A percentile compares a stretch with the other conserved stretches of the same genome.
phyloP scores from a whole-genome alignment of 2,113 vertebrate species.

The Thamnophis sirtalis region DNA sequence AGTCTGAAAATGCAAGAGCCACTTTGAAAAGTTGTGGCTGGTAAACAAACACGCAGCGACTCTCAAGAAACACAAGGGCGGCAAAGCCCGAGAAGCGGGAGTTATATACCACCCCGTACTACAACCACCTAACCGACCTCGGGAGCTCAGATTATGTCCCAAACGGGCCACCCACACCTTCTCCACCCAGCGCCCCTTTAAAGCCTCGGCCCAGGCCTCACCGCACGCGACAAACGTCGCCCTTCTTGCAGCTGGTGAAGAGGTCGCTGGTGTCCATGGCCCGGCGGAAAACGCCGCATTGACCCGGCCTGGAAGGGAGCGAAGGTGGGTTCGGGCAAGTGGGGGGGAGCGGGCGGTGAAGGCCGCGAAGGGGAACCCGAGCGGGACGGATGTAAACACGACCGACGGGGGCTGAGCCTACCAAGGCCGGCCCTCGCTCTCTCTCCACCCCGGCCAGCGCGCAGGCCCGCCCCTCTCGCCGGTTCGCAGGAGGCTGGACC shows the following conservation, averaged over 20 bases:
- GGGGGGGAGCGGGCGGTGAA: background rate
- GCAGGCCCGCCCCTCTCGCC: background rate
- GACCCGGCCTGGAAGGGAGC: constrained; percentile 19
- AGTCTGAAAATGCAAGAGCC: background rate
- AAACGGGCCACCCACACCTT: background rate
- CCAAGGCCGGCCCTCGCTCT: background rate
- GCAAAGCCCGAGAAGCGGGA: too few relatives aligned
- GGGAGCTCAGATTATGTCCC: background rate
- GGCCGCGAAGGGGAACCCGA: background rate
- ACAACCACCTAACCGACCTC: background rate
- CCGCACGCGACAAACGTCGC: constrained; percentile 91
- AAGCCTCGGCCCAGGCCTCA: constrained; percentile 59
- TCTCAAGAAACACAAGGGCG: background rate
- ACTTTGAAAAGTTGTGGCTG: background rate
- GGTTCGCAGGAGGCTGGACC: background rate
- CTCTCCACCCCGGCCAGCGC: background rate
- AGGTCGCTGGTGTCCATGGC: constrained; percentile 90
- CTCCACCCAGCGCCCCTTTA: background rate
- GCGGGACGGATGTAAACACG: constrained; percentile 10
- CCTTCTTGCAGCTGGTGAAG: constrained; percentile 92
- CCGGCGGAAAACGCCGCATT: constrained; percentile 57
- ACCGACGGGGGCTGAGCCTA: background rate
- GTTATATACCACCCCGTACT: too few relatives aligned
- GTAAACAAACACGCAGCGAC: background rate
- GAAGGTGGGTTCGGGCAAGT: background rate